Percentiles rank a stretch among this genome's conserved stretches.
Conservation (phyloP, 2,113 vertebrate genomes). For the Lipophrys pholis region DNA sequence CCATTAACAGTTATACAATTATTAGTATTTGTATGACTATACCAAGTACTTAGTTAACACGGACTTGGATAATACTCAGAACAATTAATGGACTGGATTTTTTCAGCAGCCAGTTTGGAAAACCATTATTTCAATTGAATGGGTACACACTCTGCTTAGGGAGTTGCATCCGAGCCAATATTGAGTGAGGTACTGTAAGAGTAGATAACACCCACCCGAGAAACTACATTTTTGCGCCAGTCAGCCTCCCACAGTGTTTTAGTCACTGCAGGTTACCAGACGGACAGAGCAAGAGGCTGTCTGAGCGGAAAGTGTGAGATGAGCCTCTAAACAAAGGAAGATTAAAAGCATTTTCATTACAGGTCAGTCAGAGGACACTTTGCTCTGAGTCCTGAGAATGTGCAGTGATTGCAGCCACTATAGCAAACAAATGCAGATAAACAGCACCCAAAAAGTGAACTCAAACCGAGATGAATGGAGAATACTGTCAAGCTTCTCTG, state of each 20-base stretch:
- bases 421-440: not conserved
- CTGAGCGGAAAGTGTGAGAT: not conserved
- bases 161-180: not conserved
- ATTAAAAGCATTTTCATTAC: not conserved
- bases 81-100: not conserved
- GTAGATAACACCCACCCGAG: not conserved
- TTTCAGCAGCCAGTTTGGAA: not conserved
- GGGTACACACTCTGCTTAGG: not conserved
- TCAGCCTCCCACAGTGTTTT: not conserved
- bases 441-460: not conserved
- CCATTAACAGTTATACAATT: not conserved
- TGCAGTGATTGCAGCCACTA: not conserved
- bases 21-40: not conserved
- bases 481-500: not conserved
- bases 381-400: not conserved
- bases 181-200: not conserved
- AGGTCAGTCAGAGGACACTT: not conserved
- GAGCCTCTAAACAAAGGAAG: not conserved
- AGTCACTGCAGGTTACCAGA: not conserved
- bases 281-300: not conserved
- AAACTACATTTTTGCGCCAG: conserved; percentile 5
- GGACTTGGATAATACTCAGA: not conserved
- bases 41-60: not conserved
- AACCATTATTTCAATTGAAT: not conserved
- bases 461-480: conserved; percentile 4